phyloP scores from a whole-genome alignment of 2,797 vertebrate genomes.

The Eutrigla gurnardus region DNA sequence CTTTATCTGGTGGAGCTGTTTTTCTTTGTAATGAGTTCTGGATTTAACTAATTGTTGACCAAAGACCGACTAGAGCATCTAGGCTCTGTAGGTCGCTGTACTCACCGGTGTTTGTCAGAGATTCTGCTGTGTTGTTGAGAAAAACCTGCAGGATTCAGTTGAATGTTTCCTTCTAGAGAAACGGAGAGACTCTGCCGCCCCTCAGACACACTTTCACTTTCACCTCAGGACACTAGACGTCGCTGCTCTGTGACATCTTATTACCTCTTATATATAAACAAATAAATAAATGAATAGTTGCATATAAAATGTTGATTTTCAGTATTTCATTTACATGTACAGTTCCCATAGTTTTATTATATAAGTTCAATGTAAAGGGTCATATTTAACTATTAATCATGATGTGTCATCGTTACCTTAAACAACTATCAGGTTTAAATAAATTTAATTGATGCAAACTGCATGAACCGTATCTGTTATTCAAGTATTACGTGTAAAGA shows the following conservation, averaged over 20 bases:
- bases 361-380: no score
- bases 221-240: background rate
- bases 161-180: background rate
- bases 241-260: background rate
- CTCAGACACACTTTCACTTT: constrained; percentile 1
- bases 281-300: no score
- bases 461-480: no score
- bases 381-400: no score
- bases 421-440: no score
- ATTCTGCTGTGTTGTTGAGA: constrained; percentile 1
- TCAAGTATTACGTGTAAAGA: no score
- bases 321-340: no score
- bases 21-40: background rate
- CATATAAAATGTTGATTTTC: no score
- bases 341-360: no score
- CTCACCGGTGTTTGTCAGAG: constrained; percentile 28
- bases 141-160: background rate
- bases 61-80: background rate
- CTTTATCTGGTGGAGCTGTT: background rate
- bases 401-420: no score
- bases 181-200: background rate
- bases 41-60: background rate
- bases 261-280: no score
- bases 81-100: background rate
- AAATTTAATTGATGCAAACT: no score